Base-by-base conservation (phyloP, 2,113 vertebrate genomes). In the Megaptera novaeangliae region DNA sequence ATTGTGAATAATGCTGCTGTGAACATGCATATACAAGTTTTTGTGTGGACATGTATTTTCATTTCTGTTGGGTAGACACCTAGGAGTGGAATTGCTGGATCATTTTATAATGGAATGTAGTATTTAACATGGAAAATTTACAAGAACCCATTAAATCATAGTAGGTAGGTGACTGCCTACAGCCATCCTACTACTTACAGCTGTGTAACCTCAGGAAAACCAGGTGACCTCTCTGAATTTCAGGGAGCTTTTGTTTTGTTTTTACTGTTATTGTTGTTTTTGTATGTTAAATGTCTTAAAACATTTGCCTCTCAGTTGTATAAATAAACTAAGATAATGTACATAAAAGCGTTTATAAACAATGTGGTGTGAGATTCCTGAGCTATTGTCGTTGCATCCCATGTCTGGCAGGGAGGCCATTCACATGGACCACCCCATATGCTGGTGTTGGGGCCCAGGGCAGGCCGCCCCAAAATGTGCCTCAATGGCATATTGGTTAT, bases 371-470 rank as follows among this genome's bases (percentile, higher is more conserved):
- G 20, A n/a, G 11, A 10, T 23, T 55, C 49, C 75, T 78, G 49
- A 52, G 49, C 74, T 55, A 0, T 23, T n/a, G 21, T 13, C 6
- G 1, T 34, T 6, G 21, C 75, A n/a, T 34, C 52, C 49, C 46
- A 1, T 8, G 46, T n/a, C 49, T 7, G 27, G 46, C 31, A 55
- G 46, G 18, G 18, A 34, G 31, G 31, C 10, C 44, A 23, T n/a
- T 23, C 5, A 7, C 18, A 0, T 21, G 46, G 49, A 13, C 75
- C 75, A n/a, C 0, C 34, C 31, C 34, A 11, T 31, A 14, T 3
- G 75, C 49, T n/a, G 46, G 6, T 2, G 49, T 8, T n/a, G 18
- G 75, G 49, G 18, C 18, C 52, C 49, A 23, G 49, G 75, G 49
- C 31, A 3, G 49, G 31, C 49, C 18, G 3, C 31, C 75, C 31